These are phyloP conservation scores for Plebejus anna DNA, from an alignment of 2,888 invertebrate species.

Conservation along the genomic window DNA sequence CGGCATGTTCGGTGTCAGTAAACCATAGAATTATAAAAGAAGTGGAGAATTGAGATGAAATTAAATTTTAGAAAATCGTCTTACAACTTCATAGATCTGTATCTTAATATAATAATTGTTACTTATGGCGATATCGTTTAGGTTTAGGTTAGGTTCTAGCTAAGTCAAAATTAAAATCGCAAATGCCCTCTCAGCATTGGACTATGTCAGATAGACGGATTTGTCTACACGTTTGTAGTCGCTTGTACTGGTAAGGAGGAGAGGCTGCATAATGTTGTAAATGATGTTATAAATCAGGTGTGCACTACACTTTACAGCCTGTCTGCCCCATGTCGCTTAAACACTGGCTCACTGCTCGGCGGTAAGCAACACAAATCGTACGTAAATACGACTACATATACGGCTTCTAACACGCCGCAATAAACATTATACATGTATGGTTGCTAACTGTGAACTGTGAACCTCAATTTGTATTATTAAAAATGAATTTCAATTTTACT, in stretches of 20 bases:
- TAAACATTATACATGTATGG: constrained; percentile 1
- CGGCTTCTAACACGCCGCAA: not conserved
- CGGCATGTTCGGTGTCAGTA: not conserved
- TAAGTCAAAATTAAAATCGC: too few species aligned
- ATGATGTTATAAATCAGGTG: constrained; percentile 19
- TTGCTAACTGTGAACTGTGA: not conserved
- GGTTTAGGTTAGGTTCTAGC: too few species aligned
- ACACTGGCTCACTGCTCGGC: not conserved
- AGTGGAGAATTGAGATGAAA: too few species aligned
- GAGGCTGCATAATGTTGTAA: not conserved
- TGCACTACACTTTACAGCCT: not conserved
- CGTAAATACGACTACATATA: constrained; percentile 8
- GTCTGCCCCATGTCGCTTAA: constrained; percentile 12
- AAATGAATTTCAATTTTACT: too few species aligned
- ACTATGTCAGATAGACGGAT: too few species aligned
- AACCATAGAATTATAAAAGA: not conserved
- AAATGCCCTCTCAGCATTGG: too few species aligned
- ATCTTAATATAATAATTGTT: too few species aligned
- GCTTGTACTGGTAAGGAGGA: not conserved
- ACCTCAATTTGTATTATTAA: too few species aligned
- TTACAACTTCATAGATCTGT: too few species aligned
- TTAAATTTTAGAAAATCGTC: too few species aligned
- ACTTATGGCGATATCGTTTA: too few species aligned
- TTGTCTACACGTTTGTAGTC: too few species aligned
- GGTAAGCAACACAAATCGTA: constrained; percentile 1